phyloP scores from a whole-genome alignment of 2,113 vertebrate genomes.

The Saimiri boliviensis region DNA sequence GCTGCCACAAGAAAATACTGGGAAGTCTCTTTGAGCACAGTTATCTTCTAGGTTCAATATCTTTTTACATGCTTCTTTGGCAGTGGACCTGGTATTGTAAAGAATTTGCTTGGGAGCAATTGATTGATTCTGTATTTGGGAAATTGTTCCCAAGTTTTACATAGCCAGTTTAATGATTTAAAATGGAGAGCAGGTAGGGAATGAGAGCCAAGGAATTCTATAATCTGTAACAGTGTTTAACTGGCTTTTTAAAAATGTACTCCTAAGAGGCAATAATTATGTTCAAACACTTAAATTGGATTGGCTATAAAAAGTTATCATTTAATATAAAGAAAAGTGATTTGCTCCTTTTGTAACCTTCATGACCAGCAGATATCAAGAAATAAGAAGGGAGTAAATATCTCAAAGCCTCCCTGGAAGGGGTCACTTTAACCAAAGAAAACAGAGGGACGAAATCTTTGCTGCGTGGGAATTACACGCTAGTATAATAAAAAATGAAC shows the following conservation, averaged over 20 bases:
- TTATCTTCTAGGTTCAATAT: background rate
- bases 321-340: background rate
- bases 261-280: background rate
- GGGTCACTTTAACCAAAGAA: background rate
- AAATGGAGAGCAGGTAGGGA: background rate
- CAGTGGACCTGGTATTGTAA: background rate
- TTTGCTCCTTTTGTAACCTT: background rate
- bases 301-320: background rate
- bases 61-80: background rate
- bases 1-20: background rate
- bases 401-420: background rate
- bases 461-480: background rate
- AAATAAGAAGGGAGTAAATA: background rate
- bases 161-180: conserved; percentile 27
- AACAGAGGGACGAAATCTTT: background rate
- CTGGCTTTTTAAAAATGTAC: background rate
- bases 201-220: background rate
- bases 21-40: background rate
- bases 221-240: background rate
- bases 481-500: background rate
- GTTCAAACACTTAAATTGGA: background rate
- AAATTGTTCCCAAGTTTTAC: conserved; percentile 3
- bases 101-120: background rate
- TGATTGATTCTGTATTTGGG: background rate
- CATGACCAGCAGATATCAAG: background rate